Base-by-base conservation (phyloP, 2,797 vertebrate genomes). In the Bradypodion pumilum region DNA sequence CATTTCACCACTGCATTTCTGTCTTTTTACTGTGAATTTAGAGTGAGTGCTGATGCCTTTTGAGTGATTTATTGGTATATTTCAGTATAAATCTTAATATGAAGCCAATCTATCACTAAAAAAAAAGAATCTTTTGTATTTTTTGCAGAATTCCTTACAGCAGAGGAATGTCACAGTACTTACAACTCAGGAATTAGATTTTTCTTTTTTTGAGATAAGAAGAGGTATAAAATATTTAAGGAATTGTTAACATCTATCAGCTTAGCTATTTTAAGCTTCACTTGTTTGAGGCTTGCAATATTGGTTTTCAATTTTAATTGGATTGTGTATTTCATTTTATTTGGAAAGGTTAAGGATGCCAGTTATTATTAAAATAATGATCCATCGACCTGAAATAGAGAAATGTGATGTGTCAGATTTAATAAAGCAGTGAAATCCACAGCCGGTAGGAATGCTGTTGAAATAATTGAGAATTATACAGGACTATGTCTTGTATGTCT, bases 131-230 rank as follows among this genome's bases (percentile, higher is more conserved):
- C 0, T 2, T 80, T 72, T 77, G 32, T 89, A 44, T 79, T 65
- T 76, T 85, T 63, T 81, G 90, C 60, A 81, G 81, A 88, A 74
- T 66, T 80, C 75, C 85, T 87, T 90, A 82, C 75, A 84, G 85
- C 81, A 80, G 82, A 88, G 0, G 15, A 87, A 86, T 81, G 79
- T 81, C 66, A 89, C 85, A 88, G 46, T 73, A 76, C 9, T 86
- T 80, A 40, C 86, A 92, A 73, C 88, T 94, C 90, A 90, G 89
- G 89, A 92, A 87, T 89, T 86, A 88, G 78, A 79, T 77, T 91
- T 83, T 81, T 90, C 3, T 74, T 74, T 89, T n/a, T 74, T 89
- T 72, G 29, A 87, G 42, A 82, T 63, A 90, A 75, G 59, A 89
- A 75, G 59, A 89, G 82, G 82, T 85, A 83, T 89, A 85, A 15